These are phyloP conservation scores for Meandrusa payeni DNA, from an alignment of 2,888 invertebrate species.

Conservation along the genomic window DNA sequence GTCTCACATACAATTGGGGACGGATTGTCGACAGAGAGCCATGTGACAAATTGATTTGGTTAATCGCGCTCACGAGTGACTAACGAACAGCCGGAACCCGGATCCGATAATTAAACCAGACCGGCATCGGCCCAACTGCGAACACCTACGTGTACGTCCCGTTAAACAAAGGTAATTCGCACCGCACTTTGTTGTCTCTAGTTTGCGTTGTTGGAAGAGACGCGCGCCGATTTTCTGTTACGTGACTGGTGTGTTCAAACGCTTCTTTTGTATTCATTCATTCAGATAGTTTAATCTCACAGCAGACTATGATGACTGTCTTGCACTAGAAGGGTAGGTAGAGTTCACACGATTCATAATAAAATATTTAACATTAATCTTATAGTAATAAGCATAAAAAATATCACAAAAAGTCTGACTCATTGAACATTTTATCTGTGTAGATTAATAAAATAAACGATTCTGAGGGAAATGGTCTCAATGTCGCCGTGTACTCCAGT, in stretches of 20 bases:
- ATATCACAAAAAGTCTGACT: no score
- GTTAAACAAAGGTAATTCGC: slow-evolving; percentile 23
- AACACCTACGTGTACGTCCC: slow-evolving; percentile 18
- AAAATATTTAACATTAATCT: no score
- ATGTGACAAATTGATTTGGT: slow-evolving; percentile 35
- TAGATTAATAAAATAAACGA: no score
- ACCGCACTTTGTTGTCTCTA: slow-evolving; percentile 15
- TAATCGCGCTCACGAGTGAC: slow-evolving; percentile 34
- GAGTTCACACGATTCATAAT: no score
- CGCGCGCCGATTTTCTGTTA: neutral
- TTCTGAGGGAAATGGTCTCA: no score
- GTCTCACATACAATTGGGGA: slow-evolving; percentile 20
- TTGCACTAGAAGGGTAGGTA: no score
- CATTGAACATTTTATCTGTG: no score
- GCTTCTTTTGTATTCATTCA: no score
- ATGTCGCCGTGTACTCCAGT: no score
- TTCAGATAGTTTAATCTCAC: no score
- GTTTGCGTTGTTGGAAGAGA: slow-evolving; percentile 11
- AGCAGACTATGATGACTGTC: no score
- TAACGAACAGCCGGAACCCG: slow-evolving; percentile 32
- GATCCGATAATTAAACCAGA: slow-evolving; percentile 32
- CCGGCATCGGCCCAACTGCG: slow-evolving; percentile 13
- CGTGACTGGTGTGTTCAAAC: neutral
- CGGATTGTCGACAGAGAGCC: slow-evolving; percentile 24
- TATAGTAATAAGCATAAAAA: no score